Conservation (phyloP, 53 echinoderm and acorn worm genomes). For the Actinopyga echinites region DNA sequence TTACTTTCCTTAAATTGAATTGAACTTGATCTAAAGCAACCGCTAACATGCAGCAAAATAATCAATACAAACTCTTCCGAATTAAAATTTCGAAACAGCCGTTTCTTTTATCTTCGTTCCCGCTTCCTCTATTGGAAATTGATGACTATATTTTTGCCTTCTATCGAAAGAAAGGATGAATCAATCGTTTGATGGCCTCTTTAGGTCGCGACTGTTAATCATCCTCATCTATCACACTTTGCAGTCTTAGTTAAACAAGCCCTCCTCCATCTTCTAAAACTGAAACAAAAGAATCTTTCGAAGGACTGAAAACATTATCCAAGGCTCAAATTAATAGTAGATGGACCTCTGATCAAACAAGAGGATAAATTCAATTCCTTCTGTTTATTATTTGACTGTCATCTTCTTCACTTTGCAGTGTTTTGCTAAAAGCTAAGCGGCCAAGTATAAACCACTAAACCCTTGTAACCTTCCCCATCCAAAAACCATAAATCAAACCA, state of each 20-base stretch:
- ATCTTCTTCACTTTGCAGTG: slow-evolving; percentile 23
- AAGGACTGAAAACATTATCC: slow-evolving; percentile 20
- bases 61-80: no score
- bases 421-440: slow-evolving; percentile 38
- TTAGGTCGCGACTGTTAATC: slow-evolving; percentile 19
- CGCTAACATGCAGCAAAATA: no score
- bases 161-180: slow-evolving; percentile 11
- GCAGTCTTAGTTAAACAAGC: slow-evolving; percentile 22
- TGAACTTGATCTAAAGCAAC: no score
- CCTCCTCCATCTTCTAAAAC: background rate
- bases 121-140: background rate
- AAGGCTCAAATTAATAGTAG: slow-evolving; percentile 30
- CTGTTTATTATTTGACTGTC: slow-evolving; percentile 37
- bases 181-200: background rate
- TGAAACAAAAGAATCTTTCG: slow-evolving; percentile 23
- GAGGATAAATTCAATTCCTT: background rate
- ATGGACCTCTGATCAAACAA: slow-evolving; percentile 8
- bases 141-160: background rate
- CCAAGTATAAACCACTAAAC: slow-evolving; percentile 37
- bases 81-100: no score
- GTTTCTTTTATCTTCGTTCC: no score
- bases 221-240: slow-evolving; percentile 30
- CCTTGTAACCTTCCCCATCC: slow-evolving; percentile 11
- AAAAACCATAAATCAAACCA: slow-evolving; percentile 7
- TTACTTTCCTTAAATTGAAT: background rate